A percentile compares a stretch with the other conserved stretches of the same genome.
Evolutionary conservation across 2,888 invertebrate species (phyloP).

Genomic region (Limnephilus rhombicus): DNA sequence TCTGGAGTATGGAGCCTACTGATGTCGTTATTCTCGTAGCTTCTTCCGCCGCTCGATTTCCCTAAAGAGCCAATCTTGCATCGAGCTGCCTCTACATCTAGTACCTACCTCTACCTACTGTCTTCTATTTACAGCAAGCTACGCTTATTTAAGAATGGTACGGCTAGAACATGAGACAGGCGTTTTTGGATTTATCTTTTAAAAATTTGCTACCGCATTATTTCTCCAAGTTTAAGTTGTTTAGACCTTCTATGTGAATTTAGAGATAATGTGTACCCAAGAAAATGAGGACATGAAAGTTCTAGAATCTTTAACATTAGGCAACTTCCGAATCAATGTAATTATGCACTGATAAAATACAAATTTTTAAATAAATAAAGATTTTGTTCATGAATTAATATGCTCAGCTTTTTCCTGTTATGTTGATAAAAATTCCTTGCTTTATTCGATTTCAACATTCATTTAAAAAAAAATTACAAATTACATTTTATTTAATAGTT

Average conservation of each 20-base stretch:
- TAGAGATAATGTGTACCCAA: background rate
- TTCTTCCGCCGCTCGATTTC: constrained; percentile 46
- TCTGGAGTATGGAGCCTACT: background rate
- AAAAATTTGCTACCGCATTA: background rate
- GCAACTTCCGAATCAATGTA: background rate
- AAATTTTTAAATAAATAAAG: background rate
- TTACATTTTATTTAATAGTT: too few species aligned
- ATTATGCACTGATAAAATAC: background rate
- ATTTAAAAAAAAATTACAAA: too few species aligned
- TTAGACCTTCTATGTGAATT: background rate
- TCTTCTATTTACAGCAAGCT: background rate
- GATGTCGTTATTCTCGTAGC: constrained; percentile 28
- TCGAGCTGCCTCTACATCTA: background rate
- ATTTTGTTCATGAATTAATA: background rate
- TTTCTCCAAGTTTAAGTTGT: background rate
- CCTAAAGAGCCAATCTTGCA: constrained; percentile 51
- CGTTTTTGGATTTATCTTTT: background rate
- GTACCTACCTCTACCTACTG: background rate
- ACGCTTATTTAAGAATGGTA: background rate
- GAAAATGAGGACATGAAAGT: background rate
- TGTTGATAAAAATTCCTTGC: too few species aligned
- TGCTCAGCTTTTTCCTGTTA: background rate
- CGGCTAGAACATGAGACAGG: background rate
- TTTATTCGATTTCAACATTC: too few species aligned
- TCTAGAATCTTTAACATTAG: background rate